Evolutionary conservation across 2,113 vertebrate genomes (phyloP).

Genomic region (Lontra canadensis): DNA sequence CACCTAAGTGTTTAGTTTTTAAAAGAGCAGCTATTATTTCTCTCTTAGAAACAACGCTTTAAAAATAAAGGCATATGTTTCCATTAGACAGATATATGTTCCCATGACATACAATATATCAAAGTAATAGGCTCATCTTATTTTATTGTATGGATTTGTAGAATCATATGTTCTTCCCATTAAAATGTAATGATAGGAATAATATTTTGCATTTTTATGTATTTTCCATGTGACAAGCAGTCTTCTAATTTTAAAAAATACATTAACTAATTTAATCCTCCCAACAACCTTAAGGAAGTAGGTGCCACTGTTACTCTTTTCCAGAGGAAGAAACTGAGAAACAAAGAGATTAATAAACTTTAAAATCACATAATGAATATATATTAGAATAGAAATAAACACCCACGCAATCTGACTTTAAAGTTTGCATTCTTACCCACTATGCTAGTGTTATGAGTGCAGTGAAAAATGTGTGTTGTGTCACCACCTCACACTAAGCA

Average conservation of each 20-base stretch:
- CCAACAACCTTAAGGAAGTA: background rate
- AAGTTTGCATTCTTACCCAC: background rate
- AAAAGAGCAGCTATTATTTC: background rate
- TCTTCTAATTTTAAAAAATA: background rate
- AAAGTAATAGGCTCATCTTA: slow-evolving; percentile 21
- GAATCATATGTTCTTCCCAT: background rate
- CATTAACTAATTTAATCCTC: background rate
- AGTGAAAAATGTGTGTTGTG: background rate
- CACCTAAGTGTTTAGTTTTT: background rate
- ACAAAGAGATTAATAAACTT: background rate
- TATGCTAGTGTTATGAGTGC: background rate
- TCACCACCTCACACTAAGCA: no score
- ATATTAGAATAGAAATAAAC: background rate
- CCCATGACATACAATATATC: background rate
- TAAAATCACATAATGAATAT: background rate
- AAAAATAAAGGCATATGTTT: slow-evolving; percentile 5
- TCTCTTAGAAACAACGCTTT: slow-evolving; percentile 32
- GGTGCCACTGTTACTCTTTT: background rate
- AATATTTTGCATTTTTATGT: background rate
- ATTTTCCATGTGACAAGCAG: background rate
- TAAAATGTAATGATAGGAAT: background rate
- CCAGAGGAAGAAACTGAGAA: background rate
- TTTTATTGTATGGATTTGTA: background rate
- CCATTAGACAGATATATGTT: background rate
- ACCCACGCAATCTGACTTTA: background rate